Conservation (phyloP, 1,140 invertebrate genomes). For the Ladona fulva region DNA sequence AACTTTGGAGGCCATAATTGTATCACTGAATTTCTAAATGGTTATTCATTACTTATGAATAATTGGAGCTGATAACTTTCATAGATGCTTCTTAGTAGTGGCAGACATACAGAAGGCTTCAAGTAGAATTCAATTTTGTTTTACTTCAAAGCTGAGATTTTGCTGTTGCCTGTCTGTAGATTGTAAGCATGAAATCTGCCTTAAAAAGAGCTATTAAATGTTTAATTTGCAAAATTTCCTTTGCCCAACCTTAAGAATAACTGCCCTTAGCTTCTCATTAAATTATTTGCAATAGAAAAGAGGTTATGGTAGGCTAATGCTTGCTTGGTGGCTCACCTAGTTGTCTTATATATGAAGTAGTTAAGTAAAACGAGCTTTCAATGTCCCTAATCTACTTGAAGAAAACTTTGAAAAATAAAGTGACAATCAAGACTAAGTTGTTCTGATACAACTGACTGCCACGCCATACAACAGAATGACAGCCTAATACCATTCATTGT, state of each 20-base stretch:
- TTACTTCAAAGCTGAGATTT: not conserved
- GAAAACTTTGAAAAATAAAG: not conserved
- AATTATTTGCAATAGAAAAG: not conserved
- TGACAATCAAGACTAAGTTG: not conserved
- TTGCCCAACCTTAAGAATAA: not conserved
- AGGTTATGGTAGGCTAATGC: not conserved
- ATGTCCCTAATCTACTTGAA: not conserved
- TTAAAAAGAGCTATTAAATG: not conserved
- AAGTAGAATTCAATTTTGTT: not conserved
- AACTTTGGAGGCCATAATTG: not conserved
- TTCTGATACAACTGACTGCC: not conserved
- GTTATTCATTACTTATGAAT: not conserved
- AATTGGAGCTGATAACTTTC: not conserved
- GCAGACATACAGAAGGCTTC: not conserved
- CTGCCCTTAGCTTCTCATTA: not conserved
- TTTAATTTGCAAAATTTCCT: not conserved
- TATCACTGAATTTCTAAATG: too few relatives aligned
- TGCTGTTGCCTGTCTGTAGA: not conserved
- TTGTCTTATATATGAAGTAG: not conserved
- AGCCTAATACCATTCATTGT: slow-evolving; percentile 1
- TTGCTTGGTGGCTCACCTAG: not conserved
- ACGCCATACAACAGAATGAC: not conserved
- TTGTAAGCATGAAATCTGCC: not conserved
- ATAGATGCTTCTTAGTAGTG: not conserved
- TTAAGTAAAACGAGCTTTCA: not conserved